Base-by-base conservation (phyloP, 2,888 invertebrate genomes). In the Drosophila borborema region DNA sequence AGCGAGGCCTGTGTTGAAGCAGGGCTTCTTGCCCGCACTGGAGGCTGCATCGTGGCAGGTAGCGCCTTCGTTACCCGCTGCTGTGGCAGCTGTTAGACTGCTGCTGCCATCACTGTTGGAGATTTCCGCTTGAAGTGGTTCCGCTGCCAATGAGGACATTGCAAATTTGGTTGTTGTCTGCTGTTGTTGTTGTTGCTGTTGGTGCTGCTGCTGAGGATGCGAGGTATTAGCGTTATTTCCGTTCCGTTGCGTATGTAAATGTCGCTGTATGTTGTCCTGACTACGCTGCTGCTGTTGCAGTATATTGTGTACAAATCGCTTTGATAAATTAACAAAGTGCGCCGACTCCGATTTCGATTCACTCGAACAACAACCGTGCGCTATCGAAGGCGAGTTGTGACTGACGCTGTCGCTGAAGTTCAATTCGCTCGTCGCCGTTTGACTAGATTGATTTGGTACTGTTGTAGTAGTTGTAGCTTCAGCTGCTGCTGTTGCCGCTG, bases 81-180 rank as follows among this genome's bases (percentile, higher is more conserved):
- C 48, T 20, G 74, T 74, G 31, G 61, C 77, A 64, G 74, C 72
- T 53, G 72, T 40, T 20, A 34, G 56, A 38, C n/a, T 58, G 49
- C 54, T 68, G 46, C 55, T 68, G 45, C 64, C 70, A 14, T 72
- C 74, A 62, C 36, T 62, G 46, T 58, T 14, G 34, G 86, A 62
- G 45, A 81, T 72, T 76, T 86, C 77, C 36, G 82, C 74, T 60
- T 86, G 80, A 38, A 91, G 72, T 2, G 91, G 91, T 70, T 90
- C 91, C 14, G 92, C 91, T 61, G 91, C 91, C 77, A 91, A 66
- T 23, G 92, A 92, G 53, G 91, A 91, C 91, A 91, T 91, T 66
- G 91, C 87, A 53, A 90, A 88, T 70, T 89, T 86, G 23, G 74
- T 89, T 62, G 85, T 89, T 74, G 90, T 90, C 64, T 90, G 90